These are phyloP conservation scores for Campoletis raptor DNA, from an alignment of 2,888 invertebrate species.

Conservation along the genomic window DNA sequence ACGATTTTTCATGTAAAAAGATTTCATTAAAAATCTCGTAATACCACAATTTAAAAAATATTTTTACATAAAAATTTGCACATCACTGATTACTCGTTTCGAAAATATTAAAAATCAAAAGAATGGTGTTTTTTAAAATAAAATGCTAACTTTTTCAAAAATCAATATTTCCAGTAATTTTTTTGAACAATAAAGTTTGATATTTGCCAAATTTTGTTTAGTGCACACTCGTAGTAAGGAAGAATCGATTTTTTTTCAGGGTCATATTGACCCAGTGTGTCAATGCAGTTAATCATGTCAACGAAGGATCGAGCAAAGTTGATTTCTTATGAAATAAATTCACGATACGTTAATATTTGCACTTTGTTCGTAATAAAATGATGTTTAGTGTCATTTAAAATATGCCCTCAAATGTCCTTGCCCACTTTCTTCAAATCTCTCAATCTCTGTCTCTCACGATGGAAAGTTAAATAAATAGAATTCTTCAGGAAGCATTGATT, in stretches of 20 bases:
- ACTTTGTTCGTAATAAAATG: not conserved
- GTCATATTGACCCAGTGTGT: not conserved
- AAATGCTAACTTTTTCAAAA: not conserved
- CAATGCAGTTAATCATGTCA: not conserved
- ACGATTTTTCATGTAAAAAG: no score
- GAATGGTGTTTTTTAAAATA: not conserved
- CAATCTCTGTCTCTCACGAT: not conserved
- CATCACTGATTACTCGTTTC: not conserved
- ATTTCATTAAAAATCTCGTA: no score
- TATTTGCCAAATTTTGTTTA: no score
- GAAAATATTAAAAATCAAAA: not conserved
- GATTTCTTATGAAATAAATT: no score
- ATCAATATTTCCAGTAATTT: not conserved
- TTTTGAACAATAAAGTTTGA: not conserved
- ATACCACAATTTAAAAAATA: no score
- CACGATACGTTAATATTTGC: not conserved
- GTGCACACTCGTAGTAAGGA: no score
- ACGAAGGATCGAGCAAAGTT: not conserved
- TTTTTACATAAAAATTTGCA: no score
- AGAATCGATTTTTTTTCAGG: no score
- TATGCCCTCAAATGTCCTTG: not conserved
- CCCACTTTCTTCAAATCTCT: not conserved
- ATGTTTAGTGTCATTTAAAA: not conserved
- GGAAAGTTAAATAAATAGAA: slow-evolving; percentile 54
- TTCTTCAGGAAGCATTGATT: slow-evolving; percentile 21